Conservation (phyloP, 2,113 vertebrate genomes). For the Bucco capensis region DNA sequence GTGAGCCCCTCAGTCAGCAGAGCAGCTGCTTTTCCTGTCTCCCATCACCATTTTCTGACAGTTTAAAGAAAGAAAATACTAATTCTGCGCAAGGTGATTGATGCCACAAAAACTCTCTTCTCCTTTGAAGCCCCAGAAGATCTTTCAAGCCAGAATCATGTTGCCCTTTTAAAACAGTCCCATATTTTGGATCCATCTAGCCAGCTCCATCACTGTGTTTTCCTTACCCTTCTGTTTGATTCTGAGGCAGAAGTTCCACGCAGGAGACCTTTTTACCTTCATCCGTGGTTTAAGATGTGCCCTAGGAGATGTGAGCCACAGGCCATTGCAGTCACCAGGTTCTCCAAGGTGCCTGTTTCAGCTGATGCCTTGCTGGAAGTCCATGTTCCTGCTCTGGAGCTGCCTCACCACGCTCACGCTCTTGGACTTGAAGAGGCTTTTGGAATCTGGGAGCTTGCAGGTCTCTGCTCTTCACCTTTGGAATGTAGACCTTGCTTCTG, state of each 20-base stretch:
- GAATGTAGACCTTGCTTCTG: neutral
- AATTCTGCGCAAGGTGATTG: neutral
- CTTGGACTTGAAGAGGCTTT: neutral
- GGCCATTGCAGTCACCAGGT: neutral
- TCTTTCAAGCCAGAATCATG: neutral
- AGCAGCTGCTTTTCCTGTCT: neutral
- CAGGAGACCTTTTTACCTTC: neutral
- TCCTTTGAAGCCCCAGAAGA: neutral
- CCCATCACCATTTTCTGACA: neutral
- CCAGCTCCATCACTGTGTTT: neutral
- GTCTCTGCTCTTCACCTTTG: neutral
- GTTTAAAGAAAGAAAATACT: neutral
- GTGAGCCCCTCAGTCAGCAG: neutral
- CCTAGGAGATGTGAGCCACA: neutral
- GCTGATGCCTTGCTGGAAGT: neutral
- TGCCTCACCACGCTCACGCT: neutral
- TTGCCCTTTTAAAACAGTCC: neutral
- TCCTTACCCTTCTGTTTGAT: neutral
- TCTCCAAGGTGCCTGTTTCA: neutral
- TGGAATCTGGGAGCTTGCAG: neutral
- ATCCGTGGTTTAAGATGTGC: neutral
- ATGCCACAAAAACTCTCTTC: neutral
- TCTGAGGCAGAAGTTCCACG: neutral
- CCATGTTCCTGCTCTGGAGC: neutral
- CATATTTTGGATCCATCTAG: neutral